Evolutionary conservation across 2,888 invertebrate genomes (phyloP).

Genomic region (Aspidiotus rigidus): DNA sequence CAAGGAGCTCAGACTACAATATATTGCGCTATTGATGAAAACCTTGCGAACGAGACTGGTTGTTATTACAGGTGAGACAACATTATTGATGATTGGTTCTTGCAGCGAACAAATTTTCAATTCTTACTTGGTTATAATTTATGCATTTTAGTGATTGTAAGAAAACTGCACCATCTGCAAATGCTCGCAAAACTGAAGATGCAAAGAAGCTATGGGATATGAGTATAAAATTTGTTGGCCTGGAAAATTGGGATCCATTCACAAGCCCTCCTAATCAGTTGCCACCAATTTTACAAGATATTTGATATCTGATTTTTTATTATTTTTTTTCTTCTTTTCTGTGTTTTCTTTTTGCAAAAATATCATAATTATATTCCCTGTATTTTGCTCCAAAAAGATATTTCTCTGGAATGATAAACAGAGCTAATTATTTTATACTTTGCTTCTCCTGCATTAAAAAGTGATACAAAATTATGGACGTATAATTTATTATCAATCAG

Average conservation of each 20-base stretch:
- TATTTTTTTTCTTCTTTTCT: too few relatives aligned
- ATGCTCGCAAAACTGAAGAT: constrained; percentile 48
- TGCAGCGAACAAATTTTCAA: background rate
- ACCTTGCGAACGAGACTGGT: constrained; percentile 42
- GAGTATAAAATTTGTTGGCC: constrained; percentile 47
- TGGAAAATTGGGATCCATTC: constrained; percentile 34
- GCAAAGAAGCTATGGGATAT: constrained; percentile 55
- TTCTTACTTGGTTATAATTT: background rate
- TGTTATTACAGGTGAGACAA: constrained; percentile 37
- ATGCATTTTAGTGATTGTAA: constrained; percentile 32
- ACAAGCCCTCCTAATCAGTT: constrained; percentile 20
- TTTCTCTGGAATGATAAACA: too few relatives aligned
- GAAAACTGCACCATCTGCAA: constrained; percentile 43
- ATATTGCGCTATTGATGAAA: constrained; percentile 60
- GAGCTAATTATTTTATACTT: too few relatives aligned
- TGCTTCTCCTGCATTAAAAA: too few relatives aligned
- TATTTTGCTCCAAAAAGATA: too few relatives aligned
- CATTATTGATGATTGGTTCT: background rate
- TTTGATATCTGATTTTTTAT: background rate
- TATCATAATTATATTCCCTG: too few relatives aligned
- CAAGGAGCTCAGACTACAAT: constrained; percentile 67
- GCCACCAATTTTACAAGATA: constrained; percentile 19
- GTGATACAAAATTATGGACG: too few relatives aligned
- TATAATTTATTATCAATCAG: too few relatives aligned
- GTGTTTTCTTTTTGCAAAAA: too few relatives aligned